A percentile compares a stretch with the other conserved stretches of the same genome.
phyloP scores from a whole-genome alignment of 2,113 vertebrate species.

The Sphaerodactylus townsendi region DNA sequence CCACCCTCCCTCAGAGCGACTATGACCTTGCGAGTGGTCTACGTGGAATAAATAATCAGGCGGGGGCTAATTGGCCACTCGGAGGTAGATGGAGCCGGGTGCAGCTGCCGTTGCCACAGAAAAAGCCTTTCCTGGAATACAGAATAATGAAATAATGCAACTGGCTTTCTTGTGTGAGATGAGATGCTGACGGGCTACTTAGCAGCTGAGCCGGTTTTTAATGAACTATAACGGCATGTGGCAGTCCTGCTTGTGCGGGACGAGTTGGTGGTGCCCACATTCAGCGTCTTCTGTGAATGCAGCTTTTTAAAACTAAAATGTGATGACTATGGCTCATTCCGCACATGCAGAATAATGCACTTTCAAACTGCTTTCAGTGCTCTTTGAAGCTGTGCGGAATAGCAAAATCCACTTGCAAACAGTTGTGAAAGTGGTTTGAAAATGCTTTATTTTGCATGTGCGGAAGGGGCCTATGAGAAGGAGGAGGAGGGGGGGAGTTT shows the following conservation, averaged over 20 bases:
- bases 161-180: not conserved
- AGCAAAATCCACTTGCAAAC: no score
- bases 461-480: no score
- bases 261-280: not conserved
- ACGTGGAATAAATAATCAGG: not conserved
- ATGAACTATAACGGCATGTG: not conserved
- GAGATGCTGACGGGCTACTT: accelerated
- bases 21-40: not conserved
- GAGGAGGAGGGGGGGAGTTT: no score
- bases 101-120: slow-evolving; percentile 6
- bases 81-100: not conserved
- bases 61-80: not conserved
- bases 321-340: no score
- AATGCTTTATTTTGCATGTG: no score
- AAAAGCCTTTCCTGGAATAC: not conserved
- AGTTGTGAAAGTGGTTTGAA: no score
- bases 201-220: not conserved
- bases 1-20: not conserved
- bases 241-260: not conserved
- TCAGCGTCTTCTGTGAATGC: no score
- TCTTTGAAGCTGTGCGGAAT: no score
- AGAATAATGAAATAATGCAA: not conserved
- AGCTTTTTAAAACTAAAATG: no score
- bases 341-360: no score
- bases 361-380: no score